A percentile compares a stretch with the other conserved stretches of the same genome.
Conservation (phyloP, 2,888 invertebrate genomes). For the Diploptera punctata region DNA sequence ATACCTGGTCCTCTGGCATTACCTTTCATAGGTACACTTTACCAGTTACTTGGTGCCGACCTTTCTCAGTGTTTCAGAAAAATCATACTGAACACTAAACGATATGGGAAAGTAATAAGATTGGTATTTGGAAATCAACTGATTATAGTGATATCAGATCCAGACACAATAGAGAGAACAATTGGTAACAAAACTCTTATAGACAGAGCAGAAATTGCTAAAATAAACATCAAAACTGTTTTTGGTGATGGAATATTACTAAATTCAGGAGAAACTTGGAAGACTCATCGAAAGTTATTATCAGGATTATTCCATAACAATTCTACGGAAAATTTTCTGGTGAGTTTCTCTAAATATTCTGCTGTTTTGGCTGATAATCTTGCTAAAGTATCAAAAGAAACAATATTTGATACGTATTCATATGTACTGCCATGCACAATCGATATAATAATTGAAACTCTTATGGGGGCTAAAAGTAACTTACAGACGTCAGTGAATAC, state of each 20-base stretch:
- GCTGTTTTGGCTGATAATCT: slow-evolving; percentile 12
- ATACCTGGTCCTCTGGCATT: background rate
- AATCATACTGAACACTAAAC: background rate
- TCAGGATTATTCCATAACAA: background rate
- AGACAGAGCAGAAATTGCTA: background rate
- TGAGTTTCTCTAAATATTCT: background rate
- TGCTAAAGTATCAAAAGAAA: slow-evolving; percentile 10
- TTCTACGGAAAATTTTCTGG: background rate
- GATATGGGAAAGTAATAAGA: background rate
- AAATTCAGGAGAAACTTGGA: background rate
- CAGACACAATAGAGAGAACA: background rate
- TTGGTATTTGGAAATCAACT: background rate
- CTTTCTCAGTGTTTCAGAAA: background rate
- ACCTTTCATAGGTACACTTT: background rate
- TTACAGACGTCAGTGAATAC: background rate
- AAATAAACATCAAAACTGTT: background rate
- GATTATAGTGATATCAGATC: background rate
- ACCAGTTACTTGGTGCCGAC: background rate
- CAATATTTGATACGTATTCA: background rate
- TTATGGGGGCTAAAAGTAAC: slow-evolving; percentile 25
- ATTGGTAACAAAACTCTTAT: background rate
- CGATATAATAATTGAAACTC: slow-evolving; percentile 39
- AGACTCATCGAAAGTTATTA: background rate
- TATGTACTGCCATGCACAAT: slow-evolving; percentile 33
- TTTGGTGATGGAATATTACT: background rate